Conservation (phyloP, 2,113 vertebrate genomes). For the Lamprologus callipterus region DNA sequence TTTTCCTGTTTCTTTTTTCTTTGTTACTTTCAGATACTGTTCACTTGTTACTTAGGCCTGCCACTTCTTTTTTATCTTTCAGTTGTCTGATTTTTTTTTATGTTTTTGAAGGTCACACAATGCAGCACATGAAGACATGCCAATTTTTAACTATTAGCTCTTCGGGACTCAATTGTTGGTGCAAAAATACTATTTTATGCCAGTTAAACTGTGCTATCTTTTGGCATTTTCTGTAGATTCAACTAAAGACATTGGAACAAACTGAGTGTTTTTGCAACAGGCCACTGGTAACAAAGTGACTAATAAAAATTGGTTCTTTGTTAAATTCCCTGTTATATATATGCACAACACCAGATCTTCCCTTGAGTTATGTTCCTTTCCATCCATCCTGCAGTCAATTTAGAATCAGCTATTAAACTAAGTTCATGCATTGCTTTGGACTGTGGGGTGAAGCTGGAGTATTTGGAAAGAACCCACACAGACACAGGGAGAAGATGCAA, state of each 20-base stretch:
- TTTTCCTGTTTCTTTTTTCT: neutral
- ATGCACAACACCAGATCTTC: neutral
- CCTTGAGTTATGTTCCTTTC: neutral
- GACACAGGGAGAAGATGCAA: neutral
- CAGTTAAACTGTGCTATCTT: neutral
- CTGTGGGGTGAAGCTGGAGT: neutral
- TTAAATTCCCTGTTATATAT: neutral
- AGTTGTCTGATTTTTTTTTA: neutral
- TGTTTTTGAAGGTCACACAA: neutral
- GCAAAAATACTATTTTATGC: neutral
- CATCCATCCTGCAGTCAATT: neutral
- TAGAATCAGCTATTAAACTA: neutral
- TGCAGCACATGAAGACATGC: rapidly evolving
- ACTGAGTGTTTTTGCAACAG: neutral
- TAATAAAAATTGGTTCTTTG: neutral
- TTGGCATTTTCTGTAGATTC: neutral
- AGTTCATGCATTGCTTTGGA: neutral
- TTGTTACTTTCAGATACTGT: neutral
- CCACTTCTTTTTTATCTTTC: neutral
- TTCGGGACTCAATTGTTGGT: neutral
- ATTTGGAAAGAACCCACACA: neutral
- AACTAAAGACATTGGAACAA: neutral
- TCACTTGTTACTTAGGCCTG: neutral
- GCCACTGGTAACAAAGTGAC: rapidly evolving
- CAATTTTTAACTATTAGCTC: neutral